A percentile compares a stretch with the other conserved stretches of the same genome.
Evolutionary conservation across 1,140 invertebrate genomes (phyloP).

Genomic region (Muscidifurax raptorellus): DNA sequence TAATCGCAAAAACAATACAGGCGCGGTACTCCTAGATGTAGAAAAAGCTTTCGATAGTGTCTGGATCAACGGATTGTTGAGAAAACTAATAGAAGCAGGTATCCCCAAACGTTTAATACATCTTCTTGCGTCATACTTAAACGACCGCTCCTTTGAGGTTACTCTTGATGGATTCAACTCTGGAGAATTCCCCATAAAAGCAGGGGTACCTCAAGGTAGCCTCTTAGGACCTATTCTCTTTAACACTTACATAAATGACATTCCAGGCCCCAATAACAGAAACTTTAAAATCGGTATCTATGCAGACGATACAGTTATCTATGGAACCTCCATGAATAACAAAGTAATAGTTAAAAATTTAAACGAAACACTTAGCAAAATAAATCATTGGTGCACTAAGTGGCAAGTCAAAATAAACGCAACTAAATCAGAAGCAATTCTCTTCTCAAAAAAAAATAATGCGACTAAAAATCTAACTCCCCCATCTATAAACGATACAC

Average conservation of each 20-base stretch:
- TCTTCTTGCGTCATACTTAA: not conserved
- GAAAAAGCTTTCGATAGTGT: not conserved
- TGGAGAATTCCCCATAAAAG: not conserved
- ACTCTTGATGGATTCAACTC: not conserved
- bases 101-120: not conserved
- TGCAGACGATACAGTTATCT: slow-evolving; percentile 47
- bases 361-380: not conserved
- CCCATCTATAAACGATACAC: not conserved
- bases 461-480: not conserved
- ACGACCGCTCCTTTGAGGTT: not conserved
- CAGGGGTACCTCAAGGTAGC: slow-evolving; percentile 48
- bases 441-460: not conserved
- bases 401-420: slow-evolving; percentile 11
- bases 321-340: not conserved
- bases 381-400: not conserved
- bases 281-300: slow-evolving; percentile 43
- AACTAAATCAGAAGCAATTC: slow-evolving; percentile 13
- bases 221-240: slow-evolving; percentile 44
- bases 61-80: not conserved
- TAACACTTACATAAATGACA: slow-evolving; percentile 49
- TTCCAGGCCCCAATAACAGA: not conserved
- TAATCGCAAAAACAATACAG: too few species aligned
- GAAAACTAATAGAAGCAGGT: not conserved
- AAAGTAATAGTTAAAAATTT: not conserved
- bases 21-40: too few species aligned